Percentiles rank a stretch among this genome's conserved stretches.
These are phyloP conservation scores for Corydoras maculifer DNA, from an alignment of 2,113 vertebrate species.

Conservation along the genomic window DNA sequence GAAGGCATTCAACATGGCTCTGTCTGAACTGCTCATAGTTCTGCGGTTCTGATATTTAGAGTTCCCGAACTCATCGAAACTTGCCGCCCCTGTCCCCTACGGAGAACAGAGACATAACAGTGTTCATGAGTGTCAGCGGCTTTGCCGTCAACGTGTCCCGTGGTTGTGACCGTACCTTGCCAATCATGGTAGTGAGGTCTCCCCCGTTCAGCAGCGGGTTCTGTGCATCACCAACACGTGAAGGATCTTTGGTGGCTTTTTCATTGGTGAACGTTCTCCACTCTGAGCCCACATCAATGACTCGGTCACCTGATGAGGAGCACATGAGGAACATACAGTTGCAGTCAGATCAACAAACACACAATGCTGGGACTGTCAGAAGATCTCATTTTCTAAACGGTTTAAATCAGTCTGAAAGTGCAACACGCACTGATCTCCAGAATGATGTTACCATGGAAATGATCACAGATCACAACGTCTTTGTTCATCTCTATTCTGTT, in stretches of 20 bases:
- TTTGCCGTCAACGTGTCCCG: too few relatives aligned
- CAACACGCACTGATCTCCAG: too few relatives aligned
- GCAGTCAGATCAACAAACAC: not conserved
- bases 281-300: conserved; percentile 95
- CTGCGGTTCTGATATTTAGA: conserved; percentile 96
- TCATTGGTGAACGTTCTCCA: conserved; percentile 99
- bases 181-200: conserved; percentile 96
- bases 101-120: not conserved
- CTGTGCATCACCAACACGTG: conserved; percentile 95
- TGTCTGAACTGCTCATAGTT: conserved; percentile 96
- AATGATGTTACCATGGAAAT: too few relatives aligned
- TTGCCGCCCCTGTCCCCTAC: conserved; percentile 93
- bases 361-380: too few relatives aligned
- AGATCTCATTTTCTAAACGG: too few relatives aligned
- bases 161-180: conserved; percentile 59
- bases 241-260: conserved; percentile 97
- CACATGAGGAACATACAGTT: not conserved
- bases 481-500: not conserved
- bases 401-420: too few relatives aligned
- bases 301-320: conserved; percentile 79
- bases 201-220: conserved; percentile 92
- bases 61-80: conserved; percentile 98
- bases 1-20: conserved; percentile 97
- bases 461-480: too few relatives aligned
- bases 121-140: too few relatives aligned